Conservation (phyloP, 2,888 invertebrate genomes). For the Poecilus cupreus region DNA sequence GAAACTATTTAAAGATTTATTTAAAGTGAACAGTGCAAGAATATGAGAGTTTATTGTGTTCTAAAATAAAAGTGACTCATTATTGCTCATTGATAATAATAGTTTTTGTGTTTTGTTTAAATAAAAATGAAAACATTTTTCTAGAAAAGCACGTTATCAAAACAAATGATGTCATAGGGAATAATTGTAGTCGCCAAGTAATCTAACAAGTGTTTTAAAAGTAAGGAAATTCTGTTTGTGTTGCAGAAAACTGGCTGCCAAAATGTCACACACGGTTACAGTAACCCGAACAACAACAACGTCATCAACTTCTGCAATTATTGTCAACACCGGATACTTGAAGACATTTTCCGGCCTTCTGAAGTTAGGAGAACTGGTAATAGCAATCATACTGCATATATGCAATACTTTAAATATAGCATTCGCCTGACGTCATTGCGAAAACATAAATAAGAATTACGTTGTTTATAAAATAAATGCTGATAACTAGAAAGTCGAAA, state of each 20-base stretch:
- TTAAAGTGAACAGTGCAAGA: neutral
- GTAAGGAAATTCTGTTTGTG: neutral
- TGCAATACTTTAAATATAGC: conserved; percentile 55
- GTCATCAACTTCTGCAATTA: conserved; percentile 83
- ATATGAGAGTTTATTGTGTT: conserved; percentile 20
- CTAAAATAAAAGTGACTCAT: conserved; percentile 26
- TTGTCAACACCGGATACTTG: conserved; percentile 88
- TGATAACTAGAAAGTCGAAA: neutral
- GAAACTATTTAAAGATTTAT: too few species aligned
- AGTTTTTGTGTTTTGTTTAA: neutral
- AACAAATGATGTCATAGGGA: neutral
- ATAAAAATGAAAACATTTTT: neutral
- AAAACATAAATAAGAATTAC: neutral
- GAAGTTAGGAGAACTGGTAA: conserved; percentile 88
- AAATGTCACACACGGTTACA: conserved; percentile 92
- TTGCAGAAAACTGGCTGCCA: conserved; percentile 65
- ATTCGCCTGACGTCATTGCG: conserved; percentile 53
- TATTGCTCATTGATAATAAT: conserved; percentile 1
- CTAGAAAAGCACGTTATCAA: neutral
- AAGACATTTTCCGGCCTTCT: conserved; percentile 86
- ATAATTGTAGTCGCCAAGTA: neutral
- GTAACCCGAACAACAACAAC: conserved; percentile 90
- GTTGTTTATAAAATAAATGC: neutral
- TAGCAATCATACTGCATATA: conserved; percentile 62
- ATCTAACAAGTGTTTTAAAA: conserved; percentile 12